A percentile compares a stretch with the other conserved stretches of the same genome.
Conservation (phyloP, 2,113 vertebrate genomes). For the Mobula birostris region DNA sequence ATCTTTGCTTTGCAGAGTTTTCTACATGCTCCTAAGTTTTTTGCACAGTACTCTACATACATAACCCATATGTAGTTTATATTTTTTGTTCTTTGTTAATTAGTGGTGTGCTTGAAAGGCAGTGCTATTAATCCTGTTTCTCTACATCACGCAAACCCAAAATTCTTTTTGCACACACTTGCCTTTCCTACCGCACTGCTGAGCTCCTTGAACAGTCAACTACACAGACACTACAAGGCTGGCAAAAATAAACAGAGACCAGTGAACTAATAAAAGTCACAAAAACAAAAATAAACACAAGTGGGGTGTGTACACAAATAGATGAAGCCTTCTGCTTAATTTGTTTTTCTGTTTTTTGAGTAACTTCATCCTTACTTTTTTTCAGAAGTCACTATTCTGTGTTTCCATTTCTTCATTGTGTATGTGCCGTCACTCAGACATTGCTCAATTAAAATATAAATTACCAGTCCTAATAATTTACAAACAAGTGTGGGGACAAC, state of each 20-base stretch:
- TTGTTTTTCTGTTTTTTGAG: constrained; percentile 20
- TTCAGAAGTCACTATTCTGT: neutral
- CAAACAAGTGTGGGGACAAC: neutral
- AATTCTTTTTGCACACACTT: neutral
- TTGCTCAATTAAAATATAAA: neutral
- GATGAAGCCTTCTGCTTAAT: neutral
- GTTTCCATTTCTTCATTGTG: neutral
- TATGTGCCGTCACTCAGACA: neutral
- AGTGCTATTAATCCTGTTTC: neutral
- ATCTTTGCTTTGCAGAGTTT: too few species aligned
- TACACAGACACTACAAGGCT: neutral
- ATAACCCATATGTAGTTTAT: too few species aligned
- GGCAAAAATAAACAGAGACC: neutral
- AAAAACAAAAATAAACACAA: constrained; percentile 12
- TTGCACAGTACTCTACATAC: too few species aligned
- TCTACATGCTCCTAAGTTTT: too few species aligned
- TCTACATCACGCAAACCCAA: neutral
- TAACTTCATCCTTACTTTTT: neutral
- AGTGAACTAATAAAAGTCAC: constrained; percentile 13
- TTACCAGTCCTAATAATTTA: neutral
- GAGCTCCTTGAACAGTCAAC: neutral
- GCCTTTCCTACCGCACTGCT: neutral
- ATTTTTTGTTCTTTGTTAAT: neutral
- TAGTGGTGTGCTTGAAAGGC: neutral
- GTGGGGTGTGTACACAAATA: neutral